Evolutionary conservation across 2,113 vertebrate species (phyloP).

Genomic region (Clarias magur): DNA sequence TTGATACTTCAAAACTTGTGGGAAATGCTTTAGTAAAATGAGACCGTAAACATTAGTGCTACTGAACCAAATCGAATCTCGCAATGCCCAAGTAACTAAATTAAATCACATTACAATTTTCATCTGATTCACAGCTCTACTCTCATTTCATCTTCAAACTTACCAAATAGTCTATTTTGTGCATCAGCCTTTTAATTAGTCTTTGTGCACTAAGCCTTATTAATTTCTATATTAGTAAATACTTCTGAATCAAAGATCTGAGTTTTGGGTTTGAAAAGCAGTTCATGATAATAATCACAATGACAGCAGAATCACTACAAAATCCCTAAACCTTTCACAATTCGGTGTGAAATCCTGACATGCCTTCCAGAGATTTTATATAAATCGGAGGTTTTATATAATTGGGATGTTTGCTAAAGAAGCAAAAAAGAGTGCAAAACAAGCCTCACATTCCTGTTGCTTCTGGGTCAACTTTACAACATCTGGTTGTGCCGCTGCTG

Average conservation of each 20-base stretch:
- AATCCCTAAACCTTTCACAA: not conserved
- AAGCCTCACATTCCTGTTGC: not conserved
- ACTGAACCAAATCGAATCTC: too few relatives aligned
- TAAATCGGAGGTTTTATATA: not conserved
- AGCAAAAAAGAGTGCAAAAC: not conserved
- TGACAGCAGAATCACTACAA: not conserved
- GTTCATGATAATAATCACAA: not conserved
- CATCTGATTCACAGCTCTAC: too few relatives aligned
- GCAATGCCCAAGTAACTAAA: too few relatives aligned
- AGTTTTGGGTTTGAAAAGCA: not conserved
- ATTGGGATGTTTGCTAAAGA: not conserved
- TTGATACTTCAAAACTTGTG: too few relatives aligned
- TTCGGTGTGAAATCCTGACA: not conserved
- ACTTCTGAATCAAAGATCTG: not conserved
- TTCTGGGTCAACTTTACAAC: not conserved
- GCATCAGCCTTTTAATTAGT: not conserved
- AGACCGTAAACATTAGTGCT: too few relatives aligned
- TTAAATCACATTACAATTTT: too few relatives aligned
- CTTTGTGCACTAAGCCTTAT: too few relatives aligned
- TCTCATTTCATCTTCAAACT: not conserved
- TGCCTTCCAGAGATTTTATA: not conserved
- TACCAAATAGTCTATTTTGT: not conserved
- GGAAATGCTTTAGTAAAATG: too few relatives aligned
- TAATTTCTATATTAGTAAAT: not conserved
- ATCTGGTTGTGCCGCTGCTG: not conserved